Evolutionary conservation across 2,113 vertebrate genomes (phyloP), one percentile per base, ranked within the genome.

Genomic region (Dascyllus trimaculatus): DNA sequence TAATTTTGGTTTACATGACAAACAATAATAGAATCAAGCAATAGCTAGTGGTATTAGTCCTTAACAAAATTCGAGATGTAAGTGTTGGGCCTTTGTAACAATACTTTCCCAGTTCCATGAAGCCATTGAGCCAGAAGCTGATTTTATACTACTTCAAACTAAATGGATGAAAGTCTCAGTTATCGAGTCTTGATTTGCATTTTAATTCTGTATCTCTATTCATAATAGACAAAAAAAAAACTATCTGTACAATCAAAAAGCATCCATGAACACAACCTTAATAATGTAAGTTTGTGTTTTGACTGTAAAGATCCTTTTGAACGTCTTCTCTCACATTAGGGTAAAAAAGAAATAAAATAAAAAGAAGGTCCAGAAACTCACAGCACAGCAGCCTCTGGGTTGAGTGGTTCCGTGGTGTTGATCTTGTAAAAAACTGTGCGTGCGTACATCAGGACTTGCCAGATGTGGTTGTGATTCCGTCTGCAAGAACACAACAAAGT

Each of bases 371-470:
- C 0, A 1, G 17, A 38, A 9, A 89, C 98, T 94, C 88, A 99
- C 98, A 99, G 93, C 35, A 99, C 97, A 73, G 98, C 97, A 89
- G 98, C 98, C 83, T 99, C 98, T 4, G 98, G 97, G 88, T 99
- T 99, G 49, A 97, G 92, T 63, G 98, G 97, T 75, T 92, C 96
- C 5, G 90, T 80, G 1, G 97, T 99, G 85, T 96, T 97, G 52
- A 99, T 99, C 95, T 99, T 99, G 95, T 99, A 99, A 95, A 99
- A 99, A 85, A 99, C 92, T 38, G 97, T 96, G 64, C 98, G 94
- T 49, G 98, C 97, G 0, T 98, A 99, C 97, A 99, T 98, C 58
- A 99, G 73, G 18, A 99, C 96, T 86, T 99, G 98, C 98, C 98
- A 99, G 89, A 99, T 99, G 90, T 98, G 98, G 82, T 99, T 99